Evolutionary conservation across 1,140 invertebrate species (phyloP).

Genomic region (Gryllus bimaculatus): DNA sequence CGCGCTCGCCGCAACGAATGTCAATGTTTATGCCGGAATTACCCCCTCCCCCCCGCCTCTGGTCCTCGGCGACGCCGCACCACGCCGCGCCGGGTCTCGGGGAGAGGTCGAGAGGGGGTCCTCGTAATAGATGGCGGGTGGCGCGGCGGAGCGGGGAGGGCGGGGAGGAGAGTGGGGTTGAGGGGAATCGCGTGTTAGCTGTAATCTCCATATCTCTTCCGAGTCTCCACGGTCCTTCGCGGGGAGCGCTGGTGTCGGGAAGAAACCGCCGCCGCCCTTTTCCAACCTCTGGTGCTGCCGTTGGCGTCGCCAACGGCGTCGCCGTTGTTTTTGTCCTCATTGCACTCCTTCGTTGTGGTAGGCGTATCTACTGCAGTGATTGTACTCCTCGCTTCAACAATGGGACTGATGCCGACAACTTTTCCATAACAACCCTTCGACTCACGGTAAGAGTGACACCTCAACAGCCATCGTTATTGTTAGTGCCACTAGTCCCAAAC

Average conservation of each 20-base stretch:
- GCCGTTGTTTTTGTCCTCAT: too few species aligned
- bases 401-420: background rate
- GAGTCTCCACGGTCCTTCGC: background rate
- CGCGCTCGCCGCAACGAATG: background rate
- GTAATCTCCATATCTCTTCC: constrained; percentile 4
- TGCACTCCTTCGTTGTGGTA: too few species aligned
- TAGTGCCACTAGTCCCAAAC: too few species aligned
- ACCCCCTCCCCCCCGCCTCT: background rate
- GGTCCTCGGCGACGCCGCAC: too few species aligned
- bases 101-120: background rate
- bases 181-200: background rate
- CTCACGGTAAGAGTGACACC: too few species aligned
- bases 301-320: too few species aligned
- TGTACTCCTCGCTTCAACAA: background rate
- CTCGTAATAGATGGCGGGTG: background rate
- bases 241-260: background rate
- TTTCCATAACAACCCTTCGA: too few species aligned
- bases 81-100: too few species aligned
- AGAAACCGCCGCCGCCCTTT: background rate
- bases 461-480: too few species aligned
- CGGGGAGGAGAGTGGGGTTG: too few species aligned
- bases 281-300: background rate
- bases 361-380: too few species aligned
- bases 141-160: background rate
- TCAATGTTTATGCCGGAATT: background rate